Evolutionary conservation across 2,113 vertebrate species (phyloP).

Genomic region (Paratilapia polleni): DNA sequence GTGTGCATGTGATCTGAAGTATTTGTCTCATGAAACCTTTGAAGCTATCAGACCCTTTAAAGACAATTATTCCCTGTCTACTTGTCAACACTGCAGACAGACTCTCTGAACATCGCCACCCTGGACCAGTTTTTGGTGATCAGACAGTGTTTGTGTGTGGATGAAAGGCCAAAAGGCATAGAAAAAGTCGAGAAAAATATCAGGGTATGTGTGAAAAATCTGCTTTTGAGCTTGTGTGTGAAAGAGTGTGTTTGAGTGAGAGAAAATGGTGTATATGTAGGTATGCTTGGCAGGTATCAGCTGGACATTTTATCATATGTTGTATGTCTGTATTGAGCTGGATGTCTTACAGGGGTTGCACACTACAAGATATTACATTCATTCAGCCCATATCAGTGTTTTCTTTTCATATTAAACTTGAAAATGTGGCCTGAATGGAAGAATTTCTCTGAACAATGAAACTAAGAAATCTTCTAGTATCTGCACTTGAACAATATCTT

Average conservation of each 20-base stretch:
- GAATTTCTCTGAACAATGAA: background rate
- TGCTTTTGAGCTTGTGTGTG: slow-evolving; percentile 16
- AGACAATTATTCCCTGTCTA: slow-evolving; percentile 9
- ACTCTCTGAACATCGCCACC: background rate
- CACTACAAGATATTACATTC: slow-evolving; percentile 31
- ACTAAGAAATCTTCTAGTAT: slow-evolving; percentile 28
- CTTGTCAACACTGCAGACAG: background rate
- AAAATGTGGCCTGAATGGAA: slow-evolving; percentile 38
- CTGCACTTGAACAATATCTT: slow-evolving; percentile 29
- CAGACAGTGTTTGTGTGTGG: background rate
- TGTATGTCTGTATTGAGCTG: background rate
- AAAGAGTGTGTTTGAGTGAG: background rate
- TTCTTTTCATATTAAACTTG: slow-evolving; percentile 24
- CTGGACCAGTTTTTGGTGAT: background rate
- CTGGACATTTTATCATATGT: slow-evolving; percentile 34
- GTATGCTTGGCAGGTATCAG: slow-evolving; percentile 18
- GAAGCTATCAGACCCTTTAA: slow-evolving; percentile 66
- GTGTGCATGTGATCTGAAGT: slow-evolving; percentile 42
- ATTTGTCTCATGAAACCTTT: slow-evolving; percentile 32
- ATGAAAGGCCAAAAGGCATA: background rate
- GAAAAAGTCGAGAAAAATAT: background rate
- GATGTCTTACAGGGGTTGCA: slow-evolving; percentile 33
- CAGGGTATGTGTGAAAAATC: background rate
- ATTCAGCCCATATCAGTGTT: background rate
- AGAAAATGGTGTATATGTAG: background rate